phyloP scores from a whole-genome alignment of 2,797 vertebrate species.

The Gymnocypris eckloni region DNA sequence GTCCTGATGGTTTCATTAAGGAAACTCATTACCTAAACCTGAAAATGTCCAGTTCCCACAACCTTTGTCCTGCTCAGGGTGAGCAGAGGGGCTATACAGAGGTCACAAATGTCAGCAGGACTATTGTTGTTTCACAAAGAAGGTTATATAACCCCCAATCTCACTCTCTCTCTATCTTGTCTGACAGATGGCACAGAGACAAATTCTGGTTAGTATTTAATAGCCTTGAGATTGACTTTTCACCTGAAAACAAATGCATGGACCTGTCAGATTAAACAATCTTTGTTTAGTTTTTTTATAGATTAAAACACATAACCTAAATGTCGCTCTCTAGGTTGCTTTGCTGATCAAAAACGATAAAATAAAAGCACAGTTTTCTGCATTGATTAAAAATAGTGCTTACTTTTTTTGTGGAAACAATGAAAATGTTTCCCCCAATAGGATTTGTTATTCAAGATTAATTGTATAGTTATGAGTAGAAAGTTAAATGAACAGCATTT shows the following conservation, averaged over 20 bases:
- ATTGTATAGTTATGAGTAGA: background rate
- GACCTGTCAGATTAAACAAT: too few relatives aligned
- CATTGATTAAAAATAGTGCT: too few relatives aligned
- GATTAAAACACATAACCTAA: too few relatives aligned
- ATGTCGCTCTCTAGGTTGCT: background rate
- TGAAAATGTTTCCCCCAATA: too few relatives aligned
- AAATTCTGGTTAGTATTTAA: background rate
- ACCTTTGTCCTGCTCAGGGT: conserved; percentile 38
- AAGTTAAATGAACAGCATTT: background rate
- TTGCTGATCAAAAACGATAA: background rate
- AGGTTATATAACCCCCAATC: conserved; percentile 38
- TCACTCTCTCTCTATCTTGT: background rate
- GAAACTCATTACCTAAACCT: background rate
- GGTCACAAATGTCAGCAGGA: conserved; percentile 47
- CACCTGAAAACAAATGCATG: background rate
- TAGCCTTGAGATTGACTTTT: background rate
- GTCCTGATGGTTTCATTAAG: background rate
- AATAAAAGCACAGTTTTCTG: too few relatives aligned
- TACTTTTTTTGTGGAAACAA: too few relatives aligned
- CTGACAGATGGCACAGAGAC: conserved; percentile 27
- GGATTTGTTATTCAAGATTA: background rate
- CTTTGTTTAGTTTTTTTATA: too few relatives aligned
- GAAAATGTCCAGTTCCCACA: conserved; percentile 32
- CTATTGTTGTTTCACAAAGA: conserved; percentile 64
- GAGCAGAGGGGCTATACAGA: background rate